phyloP scores from a whole-genome alignment of 2,797 vertebrate species.

The Selene dorsalis region DNA sequence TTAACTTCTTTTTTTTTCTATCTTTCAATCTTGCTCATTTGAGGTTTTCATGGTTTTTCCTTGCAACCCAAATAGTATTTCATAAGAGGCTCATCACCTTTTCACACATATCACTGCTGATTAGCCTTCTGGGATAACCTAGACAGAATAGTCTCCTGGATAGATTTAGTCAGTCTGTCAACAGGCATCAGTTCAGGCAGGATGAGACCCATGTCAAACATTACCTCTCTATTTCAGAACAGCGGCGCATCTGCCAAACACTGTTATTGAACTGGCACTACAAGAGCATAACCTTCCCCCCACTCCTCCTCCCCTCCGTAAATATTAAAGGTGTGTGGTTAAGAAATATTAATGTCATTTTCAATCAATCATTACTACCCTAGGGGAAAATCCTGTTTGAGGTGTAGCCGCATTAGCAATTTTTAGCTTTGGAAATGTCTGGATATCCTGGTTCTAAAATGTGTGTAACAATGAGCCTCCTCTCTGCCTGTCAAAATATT shows the following conservation, averaged over 20 bases:
- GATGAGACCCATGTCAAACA: slow-evolving; percentile 83
- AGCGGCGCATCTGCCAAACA: slow-evolving; percentile 80
- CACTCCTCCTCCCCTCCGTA: slow-evolving; percentile 48
- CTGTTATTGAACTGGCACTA: slow-evolving; percentile 80
- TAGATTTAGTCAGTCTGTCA: slow-evolving; percentile 86
- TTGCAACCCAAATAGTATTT: slow-evolving; percentile 80
- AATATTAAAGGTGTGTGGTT: slow-evolving; percentile 83
- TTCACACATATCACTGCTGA: slow-evolving; percentile 82
- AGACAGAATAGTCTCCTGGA: slow-evolving; percentile 81
- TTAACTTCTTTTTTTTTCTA: slow-evolving; percentile 25
- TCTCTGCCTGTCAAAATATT: slow-evolving; percentile 83
- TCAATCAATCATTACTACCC: slow-evolving; percentile 84
- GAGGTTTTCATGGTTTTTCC: slow-evolving; percentile 65
- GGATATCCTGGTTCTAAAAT: slow-evolving; percentile 77
- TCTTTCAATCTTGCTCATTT: slow-evolving; percentile 66
- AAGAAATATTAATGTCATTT: slow-evolving; percentile 86
- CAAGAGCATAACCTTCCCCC: slow-evolving; percentile 75
- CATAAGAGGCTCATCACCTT: slow-evolving; percentile 83
- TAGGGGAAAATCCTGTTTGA: slow-evolving; percentile 80
- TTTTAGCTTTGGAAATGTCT: slow-evolving; percentile 82
- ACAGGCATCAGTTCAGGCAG: slow-evolving; percentile 82
- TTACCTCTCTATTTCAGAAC: slow-evolving; percentile 81
- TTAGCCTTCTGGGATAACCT: slow-evolving; percentile 82
- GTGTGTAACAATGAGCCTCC: slow-evolving; percentile 79
- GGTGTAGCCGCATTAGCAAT: slow-evolving; percentile 84